Percentiles rank a stretch among this genome's conserved stretches.
phyloP scores from a whole-genome alignment of 2,113 vertebrate species.

The Oncorhynchus kisutch region DNA sequence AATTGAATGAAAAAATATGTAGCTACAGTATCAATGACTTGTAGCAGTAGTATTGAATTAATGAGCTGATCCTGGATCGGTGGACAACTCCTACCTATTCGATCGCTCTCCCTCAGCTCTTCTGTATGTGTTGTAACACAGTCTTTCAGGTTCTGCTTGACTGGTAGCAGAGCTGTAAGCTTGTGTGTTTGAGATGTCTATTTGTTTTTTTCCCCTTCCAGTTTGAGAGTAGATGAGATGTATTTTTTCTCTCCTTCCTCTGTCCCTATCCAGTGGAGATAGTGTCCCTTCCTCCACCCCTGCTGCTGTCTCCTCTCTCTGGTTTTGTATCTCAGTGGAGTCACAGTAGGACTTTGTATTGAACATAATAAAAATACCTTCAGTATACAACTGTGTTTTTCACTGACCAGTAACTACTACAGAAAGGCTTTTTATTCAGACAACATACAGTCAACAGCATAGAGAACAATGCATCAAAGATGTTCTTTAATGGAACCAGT shows the following conservation, averaged over 20 bases:
- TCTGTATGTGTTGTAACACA: not conserved
- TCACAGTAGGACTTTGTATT: slow-evolving; percentile 62
- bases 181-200: not conserved
- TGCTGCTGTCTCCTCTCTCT: slow-evolving; percentile 51
- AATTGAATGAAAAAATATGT: not conserved
- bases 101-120: not conserved
- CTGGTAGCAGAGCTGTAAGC: not conserved
- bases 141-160: too few relatives aligned
- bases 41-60: not conserved
- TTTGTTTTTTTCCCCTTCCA: too few relatives aligned
- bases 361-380: slow-evolving; percentile 59
- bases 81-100: not conserved
- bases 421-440: not conserved
- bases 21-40: not conserved
- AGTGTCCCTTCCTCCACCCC: slow-evolving; percentile 33
- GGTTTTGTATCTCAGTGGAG: slow-evolving; percentile 20
- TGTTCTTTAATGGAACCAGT: too few relatives aligned
- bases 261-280: too few relatives aligned
- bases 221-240: too few relatives aligned
- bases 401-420: not conserved
- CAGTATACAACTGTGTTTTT: slow-evolving; percentile 11
- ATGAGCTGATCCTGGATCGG: not conserved
- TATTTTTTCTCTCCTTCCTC: too few relatives aligned
- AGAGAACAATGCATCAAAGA: not conserved
- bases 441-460: not conserved